These are phyloP conservation scores for Urocyon cinereoargenteus DNA, from an alignment of 2,797 vertebrate species.

Conservation along the genomic window DNA sequence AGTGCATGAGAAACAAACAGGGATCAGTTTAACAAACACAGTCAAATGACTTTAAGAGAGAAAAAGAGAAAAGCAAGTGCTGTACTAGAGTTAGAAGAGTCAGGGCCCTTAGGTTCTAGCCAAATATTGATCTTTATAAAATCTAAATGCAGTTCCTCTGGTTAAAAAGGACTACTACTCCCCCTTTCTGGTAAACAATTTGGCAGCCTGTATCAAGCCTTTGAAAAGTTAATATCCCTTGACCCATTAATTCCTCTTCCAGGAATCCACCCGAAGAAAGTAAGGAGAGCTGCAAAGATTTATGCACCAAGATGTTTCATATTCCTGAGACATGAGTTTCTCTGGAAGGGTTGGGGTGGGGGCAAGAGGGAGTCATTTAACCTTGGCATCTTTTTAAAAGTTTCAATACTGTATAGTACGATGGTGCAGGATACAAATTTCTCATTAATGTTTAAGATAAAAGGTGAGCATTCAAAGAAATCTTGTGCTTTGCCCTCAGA, in stretches of 20 bases:
- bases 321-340: not conserved
- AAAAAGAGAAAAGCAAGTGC: not conserved
- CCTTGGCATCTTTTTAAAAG: not conserved
- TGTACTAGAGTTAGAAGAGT: not conserved
- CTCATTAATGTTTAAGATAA: conserved; percentile 16
- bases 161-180: conserved; percentile 15
- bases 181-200: conserved; percentile 60
- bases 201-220: conserved; percentile 43
- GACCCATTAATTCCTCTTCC: conserved; percentile 26
- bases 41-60: not conserved
- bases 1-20: not conserved
- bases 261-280: conserved; percentile 33
- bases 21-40: not conserved
- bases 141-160: conserved; percentile 41
- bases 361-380: not conserved
- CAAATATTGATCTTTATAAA: conserved; percentile 42
- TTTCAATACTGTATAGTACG: no score
- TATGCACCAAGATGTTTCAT: not conserved
- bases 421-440: not conserved
- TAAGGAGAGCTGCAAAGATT: not conserved
- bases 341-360: not conserved
- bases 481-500: not conserved
- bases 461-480: not conserved
- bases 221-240: conserved; percentile 47
- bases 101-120: not conserved